Evolutionary conservation across 2,113 vertebrate species (phyloP).

Genomic region (Pomatostomus ruficeps): DNA sequence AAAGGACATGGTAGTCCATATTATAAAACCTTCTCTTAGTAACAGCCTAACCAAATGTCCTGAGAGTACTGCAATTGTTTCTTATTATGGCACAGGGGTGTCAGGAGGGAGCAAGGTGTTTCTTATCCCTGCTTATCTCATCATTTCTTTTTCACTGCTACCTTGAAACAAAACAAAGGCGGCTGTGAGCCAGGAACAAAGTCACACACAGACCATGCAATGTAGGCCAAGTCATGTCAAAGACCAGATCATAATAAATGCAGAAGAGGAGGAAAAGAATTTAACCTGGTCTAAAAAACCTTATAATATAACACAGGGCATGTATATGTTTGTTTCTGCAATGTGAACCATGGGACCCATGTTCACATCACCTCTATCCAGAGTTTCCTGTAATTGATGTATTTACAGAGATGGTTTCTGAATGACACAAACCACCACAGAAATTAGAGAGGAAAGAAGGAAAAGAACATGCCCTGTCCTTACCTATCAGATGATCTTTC

Average conservation of each 20-base stretch:
- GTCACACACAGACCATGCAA: neutral
- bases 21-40: neutral
- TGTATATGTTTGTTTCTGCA: neutral
- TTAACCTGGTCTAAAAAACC: neutral
- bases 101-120: neutral
- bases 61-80: neutral
- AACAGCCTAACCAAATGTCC: neutral
- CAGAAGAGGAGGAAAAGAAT: neutral
- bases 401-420: neutral
- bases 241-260: neutral
- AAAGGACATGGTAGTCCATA: neutral
- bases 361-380: neutral
- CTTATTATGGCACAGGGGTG: neutral
- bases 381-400: neutral
- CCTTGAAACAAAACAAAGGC: constrained; percentile 26
- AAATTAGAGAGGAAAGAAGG: neutral
- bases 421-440: neutral
- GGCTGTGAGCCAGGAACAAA: neutral
- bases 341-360: neutral
- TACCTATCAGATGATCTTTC: neutral
- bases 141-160: neutral
- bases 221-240: neutral
- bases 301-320: neutral
- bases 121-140: neutral
- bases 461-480: neutral